phyloP scores from a whole-genome alignment of 1,140 invertebrate genomes.

The Heliconius eleuchia region DNA sequence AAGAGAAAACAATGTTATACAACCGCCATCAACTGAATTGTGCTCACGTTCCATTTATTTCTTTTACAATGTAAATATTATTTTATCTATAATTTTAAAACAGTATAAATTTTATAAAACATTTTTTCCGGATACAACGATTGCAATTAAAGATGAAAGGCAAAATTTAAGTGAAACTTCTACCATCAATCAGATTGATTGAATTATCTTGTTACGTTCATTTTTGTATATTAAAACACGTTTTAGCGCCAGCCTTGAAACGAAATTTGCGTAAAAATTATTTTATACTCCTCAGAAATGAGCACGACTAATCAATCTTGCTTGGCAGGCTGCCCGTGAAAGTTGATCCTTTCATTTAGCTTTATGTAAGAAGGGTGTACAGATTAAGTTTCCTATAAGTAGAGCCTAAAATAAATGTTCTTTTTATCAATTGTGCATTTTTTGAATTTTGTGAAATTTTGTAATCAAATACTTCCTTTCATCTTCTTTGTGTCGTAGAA shows the following conservation, averaged over 20 bases:
- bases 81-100: too few species aligned
- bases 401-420: not conserved
- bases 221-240: not conserved
- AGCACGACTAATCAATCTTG: not conserved
- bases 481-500: too few species aligned
- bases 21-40: too few species aligned
- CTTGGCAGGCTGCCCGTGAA: not conserved
- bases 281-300: not conserved
- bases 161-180: not conserved
- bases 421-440: not conserved
- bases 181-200: not conserved
- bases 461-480: too few species aligned
- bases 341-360: conserved; percentile 8
- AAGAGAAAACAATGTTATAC: too few species aligned
- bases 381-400: not conserved
- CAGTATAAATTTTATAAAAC: not conserved
- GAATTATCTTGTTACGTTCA: not conserved
- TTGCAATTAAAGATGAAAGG: not conserved
- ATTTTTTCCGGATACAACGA: not conserved
- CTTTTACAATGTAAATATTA: too few species aligned
- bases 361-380: not conserved
- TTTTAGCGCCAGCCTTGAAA: not conserved
- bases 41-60: too few species aligned
- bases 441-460: not conserved
- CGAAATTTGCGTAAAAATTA: not conserved